These are phyloP conservation scores for Harpagifer antarcticus DNA, from an alignment of 2,797 vertebrate genomes.

Conservation along the genomic window DNA sequence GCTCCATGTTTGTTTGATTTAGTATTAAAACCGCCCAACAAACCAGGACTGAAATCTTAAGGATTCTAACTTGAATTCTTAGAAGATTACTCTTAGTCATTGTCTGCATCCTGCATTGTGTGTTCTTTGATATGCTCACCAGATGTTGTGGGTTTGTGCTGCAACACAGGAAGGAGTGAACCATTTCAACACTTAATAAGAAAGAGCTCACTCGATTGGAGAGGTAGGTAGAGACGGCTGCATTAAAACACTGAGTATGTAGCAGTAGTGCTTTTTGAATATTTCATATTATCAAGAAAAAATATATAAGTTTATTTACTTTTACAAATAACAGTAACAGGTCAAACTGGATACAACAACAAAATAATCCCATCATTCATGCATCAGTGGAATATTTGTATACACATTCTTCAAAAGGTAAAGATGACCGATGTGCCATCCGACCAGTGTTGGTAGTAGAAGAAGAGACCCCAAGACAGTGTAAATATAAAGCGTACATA, in stretches of 20 bases:
- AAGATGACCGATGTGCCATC: slow-evolving; percentile 70
- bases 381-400: slow-evolving; percentile 75
- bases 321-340: slow-evolving; percentile 76
- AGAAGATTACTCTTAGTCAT: not conserved
- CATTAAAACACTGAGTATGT: slow-evolving; percentile 56
- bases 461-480: slow-evolving; percentile 44
- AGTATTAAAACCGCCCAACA: not conserved
- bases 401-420: slow-evolving; percentile 72
- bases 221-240: slow-evolving; percentile 80
- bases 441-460: slow-evolving; percentile 77
- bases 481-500: slow-evolving; percentile 47
- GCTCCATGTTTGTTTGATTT: not conserved
- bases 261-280: slow-evolving; percentile 70
- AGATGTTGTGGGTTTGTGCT: slow-evolving; percentile 10
- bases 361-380: slow-evolving; percentile 62
- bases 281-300: slow-evolving; percentile 59
- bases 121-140: slow-evolving; percentile 29
- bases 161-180: slow-evolving; percentile 15
- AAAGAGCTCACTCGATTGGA: slow-evolving; percentile 71
- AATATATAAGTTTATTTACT: slow-evolving; percentile 54
- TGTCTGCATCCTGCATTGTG: slow-evolving; percentile 22
- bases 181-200: slow-evolving; percentile 38
- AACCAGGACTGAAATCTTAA: slow-evolving; percentile 9
- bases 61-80: slow-evolving; percentile 1
- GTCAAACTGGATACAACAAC: slow-evolving; percentile 53